Evolutionary conservation across 2,113 vertebrate species (phyloP), one percentile per base, ranked within the genome.

Genomic region (Hippocampus barbouri): DNA sequence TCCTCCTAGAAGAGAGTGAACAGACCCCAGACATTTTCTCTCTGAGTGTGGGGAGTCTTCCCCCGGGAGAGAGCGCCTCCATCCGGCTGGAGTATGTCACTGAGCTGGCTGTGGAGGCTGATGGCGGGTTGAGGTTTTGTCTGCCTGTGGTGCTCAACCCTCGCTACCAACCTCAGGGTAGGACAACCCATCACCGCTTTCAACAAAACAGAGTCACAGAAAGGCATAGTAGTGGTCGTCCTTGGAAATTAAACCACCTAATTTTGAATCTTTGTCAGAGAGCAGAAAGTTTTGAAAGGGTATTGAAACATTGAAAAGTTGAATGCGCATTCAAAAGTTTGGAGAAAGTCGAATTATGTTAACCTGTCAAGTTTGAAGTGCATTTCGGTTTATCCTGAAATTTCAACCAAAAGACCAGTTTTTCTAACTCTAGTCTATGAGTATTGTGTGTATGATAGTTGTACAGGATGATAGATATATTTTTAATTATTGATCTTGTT

Each of bases 101-200:
- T 73, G 94, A 94, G 81, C 89, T 95, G 79, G 71, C 89, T 6
- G 79, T 93, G 64, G 92, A 95, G 79, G 84, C 90, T 2, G 93
- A 95, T 1, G 89, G 91, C 1, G 91, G 92, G 3, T 78, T 94
- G 82, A 88, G 92, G 68, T 95, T 92, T 21, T 87, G 93, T 75
- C 89, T 96, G 68, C 94, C 93, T 2, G 83, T 86, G 66, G 83
- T 94, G 56, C 91, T 96, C 68, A 95, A 94, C 74, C 94, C 94
- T 20, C 89, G 92, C 41, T 96, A 95, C 75, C 67, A 83, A 1
- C 90, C 92, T 16, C 68, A 59, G 25, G 91, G 94, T 95, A 77
- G 74, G 70, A 74, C 57, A 45, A 20, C 1, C 14, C 12, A n/a
- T 7, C 12, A 15, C 41, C 15, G 4, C 7, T 54, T 53, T 8